Conservation (phyloP, 2,797 vertebrate genomes). For the Aeoliscus strigatus region DNA sequence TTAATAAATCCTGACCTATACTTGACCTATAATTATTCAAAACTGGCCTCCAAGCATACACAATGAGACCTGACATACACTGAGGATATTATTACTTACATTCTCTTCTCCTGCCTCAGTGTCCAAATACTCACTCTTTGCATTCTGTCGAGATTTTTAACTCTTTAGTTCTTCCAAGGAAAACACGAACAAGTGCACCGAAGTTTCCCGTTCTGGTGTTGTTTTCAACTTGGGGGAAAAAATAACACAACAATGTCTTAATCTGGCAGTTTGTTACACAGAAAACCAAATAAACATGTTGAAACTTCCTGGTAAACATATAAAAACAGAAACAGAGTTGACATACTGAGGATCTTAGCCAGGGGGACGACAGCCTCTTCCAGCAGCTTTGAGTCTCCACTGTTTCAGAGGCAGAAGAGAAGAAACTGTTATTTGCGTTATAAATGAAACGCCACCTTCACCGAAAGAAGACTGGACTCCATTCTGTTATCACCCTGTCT, state of each 20-base stretch:
- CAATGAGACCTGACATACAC: constrained; percentile 3
- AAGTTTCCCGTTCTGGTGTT: constrained; percentile 96
- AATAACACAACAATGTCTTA: constrained; percentile 5
- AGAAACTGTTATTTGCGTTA: no score
- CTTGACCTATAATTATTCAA: constrained; percentile 25
- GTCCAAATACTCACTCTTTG: constrained; percentile 87
- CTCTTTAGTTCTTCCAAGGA: constrained; percentile 96
- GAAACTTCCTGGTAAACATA: no score
- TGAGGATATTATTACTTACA: constrained; percentile 4
- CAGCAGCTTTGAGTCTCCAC: constrained; percentile 87
- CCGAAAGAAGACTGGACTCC: no score
- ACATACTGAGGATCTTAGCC: constrained; percentile 90
- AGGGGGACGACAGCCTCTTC: constrained; percentile 90
- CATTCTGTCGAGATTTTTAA: constrained; percentile 98
- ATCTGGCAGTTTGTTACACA: neutral
- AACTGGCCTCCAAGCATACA: constrained; percentile 5
- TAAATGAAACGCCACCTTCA: no score
- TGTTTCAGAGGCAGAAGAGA: constrained; percentile 46
- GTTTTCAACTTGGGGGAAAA: constrained; percentile 82
- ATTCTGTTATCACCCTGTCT: no score
- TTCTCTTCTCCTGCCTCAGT: constrained; percentile 2
- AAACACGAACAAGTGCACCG: constrained; percentile 87
- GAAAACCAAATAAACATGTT: neutral
- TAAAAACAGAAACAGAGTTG: neutral
- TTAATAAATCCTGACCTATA: constrained; percentile 3